These are phyloP conservation scores for Phyllotis vaccarum DNA, from an alignment of 2,797 vertebrate genomes.

Conservation along the genomic window DNA sequence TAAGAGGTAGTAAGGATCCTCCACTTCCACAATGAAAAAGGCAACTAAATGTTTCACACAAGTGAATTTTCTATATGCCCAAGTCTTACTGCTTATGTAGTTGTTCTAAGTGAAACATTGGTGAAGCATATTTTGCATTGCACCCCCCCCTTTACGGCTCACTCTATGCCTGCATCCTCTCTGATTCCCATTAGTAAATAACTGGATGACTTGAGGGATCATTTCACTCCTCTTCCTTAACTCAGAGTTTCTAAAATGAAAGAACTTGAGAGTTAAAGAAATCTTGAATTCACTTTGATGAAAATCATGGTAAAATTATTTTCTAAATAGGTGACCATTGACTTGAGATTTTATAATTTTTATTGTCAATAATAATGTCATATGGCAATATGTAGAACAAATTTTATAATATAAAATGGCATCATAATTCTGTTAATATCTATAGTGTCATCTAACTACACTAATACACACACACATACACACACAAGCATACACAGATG, in stretches of 20 bases:
- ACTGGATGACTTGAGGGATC: not conserved
- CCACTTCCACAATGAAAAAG: not conserved
- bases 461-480: not conserved
- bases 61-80: not conserved
- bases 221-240: not conserved
- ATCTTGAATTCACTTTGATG: not conserved
- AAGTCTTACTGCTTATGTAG: not conserved
- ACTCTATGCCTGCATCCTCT: not conserved
- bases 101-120: not conserved
- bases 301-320: not conserved
- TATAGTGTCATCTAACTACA: not conserved
- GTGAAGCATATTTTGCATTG: not conserved
- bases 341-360: not conserved
- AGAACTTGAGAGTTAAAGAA: not conserved
- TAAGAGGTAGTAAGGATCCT: not conserved
- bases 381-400: not conserved
- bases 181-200: not conserved
- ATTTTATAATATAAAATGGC: not conserved
- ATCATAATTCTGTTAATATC: not conserved
- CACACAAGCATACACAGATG: not conserved
- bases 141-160: not conserved
- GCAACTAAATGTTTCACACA: not conserved
- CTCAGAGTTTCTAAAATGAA: constrained; percentile 34
- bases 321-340: not conserved
- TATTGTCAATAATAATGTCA: not conserved